These are phyloP conservation scores for Mareca strepera DNA, from an alignment of 2,797 vertebrate genomes.

Conservation along the genomic window DNA sequence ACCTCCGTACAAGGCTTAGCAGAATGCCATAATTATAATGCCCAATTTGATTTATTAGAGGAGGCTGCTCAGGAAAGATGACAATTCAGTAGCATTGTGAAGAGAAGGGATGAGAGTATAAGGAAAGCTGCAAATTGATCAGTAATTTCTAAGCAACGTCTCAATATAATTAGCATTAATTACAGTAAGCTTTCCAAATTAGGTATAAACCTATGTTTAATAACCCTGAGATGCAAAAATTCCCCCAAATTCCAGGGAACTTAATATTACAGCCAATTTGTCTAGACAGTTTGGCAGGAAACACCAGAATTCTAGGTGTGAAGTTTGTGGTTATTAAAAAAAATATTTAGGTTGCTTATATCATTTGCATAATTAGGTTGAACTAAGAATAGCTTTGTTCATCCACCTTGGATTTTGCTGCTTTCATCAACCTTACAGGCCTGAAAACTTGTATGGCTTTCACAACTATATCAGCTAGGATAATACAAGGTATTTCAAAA, in stretches of 20 bases:
- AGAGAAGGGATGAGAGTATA: conserved; percentile 6
- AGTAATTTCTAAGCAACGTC: conserved; percentile 39
- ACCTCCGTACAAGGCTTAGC: conserved; percentile 62
- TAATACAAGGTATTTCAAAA: neutral
- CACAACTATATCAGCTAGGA: neutral
- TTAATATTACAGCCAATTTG: conserved; percentile 24
- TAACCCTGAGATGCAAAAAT: conserved; percentile 46
- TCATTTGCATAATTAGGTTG: conserved; percentile 32
- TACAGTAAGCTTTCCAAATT: conserved; percentile 60
- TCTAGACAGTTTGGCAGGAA: conserved; percentile 65
- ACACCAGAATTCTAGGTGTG: conserved; percentile 43
- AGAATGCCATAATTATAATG: conserved; percentile 67
- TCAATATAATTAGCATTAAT: conserved; percentile 66
- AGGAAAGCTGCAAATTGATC: conserved; percentile 45
- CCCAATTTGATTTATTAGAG: conserved; percentile 69
- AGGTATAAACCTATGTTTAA: conserved; percentile 45
- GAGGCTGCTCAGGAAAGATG: conserved; percentile 26
- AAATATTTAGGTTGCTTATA: neutral
- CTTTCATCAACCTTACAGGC: neutral
- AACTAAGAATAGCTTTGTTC: conserved; percentile 38
- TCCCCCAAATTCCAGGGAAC: conserved; percentile 31
- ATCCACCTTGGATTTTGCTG: neutral
- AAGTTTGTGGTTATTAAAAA: conserved; percentile 37
- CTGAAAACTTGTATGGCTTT: neutral
- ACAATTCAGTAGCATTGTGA: conserved; percentile 29